phyloP scores from a whole-genome alignment of 2,888 invertebrate species.

The Xylota segnis region DNA sequence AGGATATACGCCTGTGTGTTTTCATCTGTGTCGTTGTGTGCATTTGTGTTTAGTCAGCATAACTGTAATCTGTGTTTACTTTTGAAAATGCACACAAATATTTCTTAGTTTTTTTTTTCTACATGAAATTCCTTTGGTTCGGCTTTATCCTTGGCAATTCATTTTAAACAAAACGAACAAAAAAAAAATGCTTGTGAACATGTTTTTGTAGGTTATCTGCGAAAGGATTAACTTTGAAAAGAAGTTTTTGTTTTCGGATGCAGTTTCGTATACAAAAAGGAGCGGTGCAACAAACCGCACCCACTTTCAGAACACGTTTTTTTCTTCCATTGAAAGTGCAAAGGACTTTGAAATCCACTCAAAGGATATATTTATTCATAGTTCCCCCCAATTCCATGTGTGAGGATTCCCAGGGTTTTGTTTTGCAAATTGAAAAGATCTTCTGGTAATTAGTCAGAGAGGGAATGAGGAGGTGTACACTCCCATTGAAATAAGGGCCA shows the following conservation, averaged over 20 bases:
- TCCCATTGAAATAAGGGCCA: constrained; percentile 60
- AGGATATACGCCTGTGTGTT: constrained; percentile 51
- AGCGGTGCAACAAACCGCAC: constrained; percentile 53
- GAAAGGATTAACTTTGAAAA: constrained; percentile 62
- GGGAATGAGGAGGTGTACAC: constrained; percentile 1
- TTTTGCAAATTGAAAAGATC: constrained; percentile 45
- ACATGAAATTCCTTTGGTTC: constrained; percentile 38
- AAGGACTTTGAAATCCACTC: constrained; percentile 53
- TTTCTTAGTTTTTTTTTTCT: constrained; percentile 22
- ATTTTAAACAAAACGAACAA: constrained; percentile 15
- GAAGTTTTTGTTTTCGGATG: constrained; percentile 36
- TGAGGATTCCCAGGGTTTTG: constrained; percentile 17
- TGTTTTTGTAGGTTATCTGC: constrained; percentile 60
- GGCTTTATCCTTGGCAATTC: constrained; percentile 61
- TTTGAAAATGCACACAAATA: constrained; percentile 62
- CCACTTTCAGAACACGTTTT: constrained; percentile 32
- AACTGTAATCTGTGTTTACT: constrained; percentile 72
- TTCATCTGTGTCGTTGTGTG: constrained; percentile 27
- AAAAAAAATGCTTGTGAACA: constrained; percentile 25
- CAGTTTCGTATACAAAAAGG: constrained; percentile 10
- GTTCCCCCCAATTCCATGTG: neutral
- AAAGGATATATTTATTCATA: constrained; percentile 26
- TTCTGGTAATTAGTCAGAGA: constrained; percentile 58
- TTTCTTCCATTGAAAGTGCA: constrained; percentile 19
- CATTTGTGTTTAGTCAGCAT: constrained; percentile 67